Percentiles rank a stretch among this genome's conserved stretches.
These are phyloP conservation scores for Syrmaticus mikado DNA, from an alignment of 2,113 vertebrate species.

Conservation along the genomic window DNA sequence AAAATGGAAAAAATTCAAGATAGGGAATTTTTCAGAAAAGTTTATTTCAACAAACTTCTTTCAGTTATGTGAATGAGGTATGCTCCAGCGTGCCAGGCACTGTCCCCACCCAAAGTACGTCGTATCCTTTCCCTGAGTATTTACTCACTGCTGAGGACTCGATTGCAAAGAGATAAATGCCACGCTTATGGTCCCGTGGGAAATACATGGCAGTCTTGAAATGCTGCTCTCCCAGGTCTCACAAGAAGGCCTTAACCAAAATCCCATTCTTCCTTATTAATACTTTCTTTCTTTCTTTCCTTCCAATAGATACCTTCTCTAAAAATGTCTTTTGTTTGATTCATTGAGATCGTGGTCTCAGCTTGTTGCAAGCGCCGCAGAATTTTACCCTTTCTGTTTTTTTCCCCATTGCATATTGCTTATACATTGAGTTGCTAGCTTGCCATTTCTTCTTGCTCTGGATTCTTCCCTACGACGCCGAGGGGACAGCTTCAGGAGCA, in stretches of 20 bases:
- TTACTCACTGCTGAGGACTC: background rate
- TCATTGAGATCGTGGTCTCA: background rate
- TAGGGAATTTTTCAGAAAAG: background rate
- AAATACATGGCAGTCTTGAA: background rate
- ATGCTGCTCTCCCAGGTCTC: background rate
- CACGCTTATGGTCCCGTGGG: background rate
- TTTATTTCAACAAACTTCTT: background rate
- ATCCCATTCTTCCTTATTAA: background rate
- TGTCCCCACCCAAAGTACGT: accelerated
- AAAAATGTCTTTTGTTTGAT: background rate
- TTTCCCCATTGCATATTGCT: background rate
- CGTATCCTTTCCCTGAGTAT: background rate
- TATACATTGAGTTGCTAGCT: background rate
- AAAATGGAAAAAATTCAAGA: constrained; percentile 1
- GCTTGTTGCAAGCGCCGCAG: background rate
- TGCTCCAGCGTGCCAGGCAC: background rate
- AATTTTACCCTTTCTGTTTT: background rate
- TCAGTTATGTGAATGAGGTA: background rate
- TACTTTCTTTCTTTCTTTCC: constrained; percentile 2
- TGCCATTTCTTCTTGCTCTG: background rate
- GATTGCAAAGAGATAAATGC: background rate
- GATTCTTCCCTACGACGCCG: constrained; percentile 28
- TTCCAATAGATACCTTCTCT: background rate
- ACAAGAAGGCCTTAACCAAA: background rate
- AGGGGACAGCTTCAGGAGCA: constrained; percentile 24